These are phyloP conservation scores for Pocota personata DNA, from an alignment of 2,888 invertebrate genomes.

Conservation along the genomic window DNA sequence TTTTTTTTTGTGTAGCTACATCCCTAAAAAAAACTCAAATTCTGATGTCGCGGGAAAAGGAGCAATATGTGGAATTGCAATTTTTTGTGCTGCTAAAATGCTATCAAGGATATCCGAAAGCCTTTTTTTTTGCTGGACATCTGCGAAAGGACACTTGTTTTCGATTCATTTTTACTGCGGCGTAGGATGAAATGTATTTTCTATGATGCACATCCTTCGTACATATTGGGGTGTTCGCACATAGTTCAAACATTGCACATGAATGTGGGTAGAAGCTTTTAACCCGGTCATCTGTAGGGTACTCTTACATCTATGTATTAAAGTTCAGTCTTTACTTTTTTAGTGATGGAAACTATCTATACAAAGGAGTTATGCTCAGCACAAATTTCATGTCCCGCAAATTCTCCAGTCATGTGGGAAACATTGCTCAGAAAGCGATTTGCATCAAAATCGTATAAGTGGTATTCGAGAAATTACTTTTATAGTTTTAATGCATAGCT, in stretches of 20 bases:
- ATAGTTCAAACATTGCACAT: neutral
- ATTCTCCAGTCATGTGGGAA: too few species aligned
- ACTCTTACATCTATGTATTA: too few species aligned
- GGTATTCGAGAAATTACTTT: too few species aligned
- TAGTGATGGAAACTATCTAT: too few species aligned
- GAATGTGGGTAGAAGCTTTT: neutral
- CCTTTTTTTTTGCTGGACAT: constrained; percentile 12
- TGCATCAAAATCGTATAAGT: too few species aligned
- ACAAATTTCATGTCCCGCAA: too few species aligned
- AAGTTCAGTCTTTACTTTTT: too few species aligned
- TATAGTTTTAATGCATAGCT: too few species aligned
- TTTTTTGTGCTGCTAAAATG: constrained; percentile 11
- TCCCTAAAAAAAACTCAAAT: neutral
- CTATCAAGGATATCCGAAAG: constrained; percentile 47
- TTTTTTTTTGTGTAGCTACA: neutral
- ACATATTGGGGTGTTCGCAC: neutral
- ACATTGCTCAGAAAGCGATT: too few species aligned
- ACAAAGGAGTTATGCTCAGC: too few species aligned
- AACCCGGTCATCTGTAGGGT: neutral
- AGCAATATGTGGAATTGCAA: constrained; percentile 25
- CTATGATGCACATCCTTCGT: constrained; percentile 19
- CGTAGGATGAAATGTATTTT: constrained; percentile 38
- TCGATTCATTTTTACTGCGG: constrained; percentile 18
- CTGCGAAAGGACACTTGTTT: constrained; percentile 41
- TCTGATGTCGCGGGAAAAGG: neutral